Evolutionary conservation across 2,888 invertebrate species (phyloP).

Genomic region (Cosmopolites sordidus): DNA sequence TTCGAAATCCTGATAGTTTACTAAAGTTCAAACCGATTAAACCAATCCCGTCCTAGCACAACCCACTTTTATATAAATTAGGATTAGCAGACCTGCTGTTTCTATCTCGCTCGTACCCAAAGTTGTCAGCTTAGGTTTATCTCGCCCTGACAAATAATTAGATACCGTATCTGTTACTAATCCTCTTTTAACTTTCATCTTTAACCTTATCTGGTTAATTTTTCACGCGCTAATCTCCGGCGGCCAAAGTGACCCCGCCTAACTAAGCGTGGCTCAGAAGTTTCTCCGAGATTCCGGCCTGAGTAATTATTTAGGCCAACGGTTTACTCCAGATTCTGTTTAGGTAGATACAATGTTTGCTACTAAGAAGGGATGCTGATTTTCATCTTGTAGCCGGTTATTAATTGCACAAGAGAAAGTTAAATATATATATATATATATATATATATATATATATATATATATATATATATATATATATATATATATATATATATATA

Average conservation of each 20-base stretch:
- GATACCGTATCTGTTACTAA: slow-evolving; percentile 20
- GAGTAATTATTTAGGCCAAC: not conserved
- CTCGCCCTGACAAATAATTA: slow-evolving; percentile 14
- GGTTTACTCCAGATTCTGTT: not conserved
- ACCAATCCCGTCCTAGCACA: slow-evolving; percentile 4
- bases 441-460: too few relatives aligned
- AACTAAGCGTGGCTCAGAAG: slow-evolving; percentile 10
- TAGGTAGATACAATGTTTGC: not conserved
- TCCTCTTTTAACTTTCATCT: slow-evolving; percentile 17
- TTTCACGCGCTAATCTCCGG: slow-evolving; percentile 15
- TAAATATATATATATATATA: too few relatives aligned
- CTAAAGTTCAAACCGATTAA: slow-evolving; percentile 9
- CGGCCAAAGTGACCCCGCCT: slow-evolving; percentile 5
- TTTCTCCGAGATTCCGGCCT: slow-evolving; percentile 1
- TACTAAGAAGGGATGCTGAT: too few relatives aligned
- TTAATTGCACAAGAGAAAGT: too few relatives aligned
- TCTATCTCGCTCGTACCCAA: slow-evolving; percentile 4
- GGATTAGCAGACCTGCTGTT: slow-evolving; percentile 7
- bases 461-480: too few relatives aligned
- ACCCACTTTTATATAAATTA: slow-evolving; percentile 17
- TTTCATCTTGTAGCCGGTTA: too few relatives aligned
- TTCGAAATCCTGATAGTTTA: not conserved
- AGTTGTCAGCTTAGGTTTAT: slow-evolving; percentile 6
- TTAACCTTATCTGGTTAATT: slow-evolving; percentile 16
- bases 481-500: too few relatives aligned